Base-by-base conservation (phyloP, 2,113 vertebrate species). In the Ageneiosus marmoratus region DNA sequence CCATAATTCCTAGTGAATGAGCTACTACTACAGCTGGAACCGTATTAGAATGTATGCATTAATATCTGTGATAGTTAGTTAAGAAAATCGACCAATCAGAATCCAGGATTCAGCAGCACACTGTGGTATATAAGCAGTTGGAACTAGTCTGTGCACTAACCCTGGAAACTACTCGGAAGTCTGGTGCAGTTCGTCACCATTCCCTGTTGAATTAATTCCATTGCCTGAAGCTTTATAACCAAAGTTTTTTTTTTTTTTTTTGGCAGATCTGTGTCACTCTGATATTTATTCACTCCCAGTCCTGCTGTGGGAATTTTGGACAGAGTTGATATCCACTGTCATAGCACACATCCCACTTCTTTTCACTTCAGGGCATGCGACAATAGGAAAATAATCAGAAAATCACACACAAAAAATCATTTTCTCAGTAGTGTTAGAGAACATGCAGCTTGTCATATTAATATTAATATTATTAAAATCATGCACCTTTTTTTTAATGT, bases 141-240 rank as follows among this genome's bases (percentile, higher is more conserved):
- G 24, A 56, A 56, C 1, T 56, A 13, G 12, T 9, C 56, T 60
- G 56, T 4, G 16, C 6, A 27, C 27, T 16, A 63, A 15, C 20
- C 63, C 34, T 46, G 46, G 46, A 46, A 46, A n/a, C 37, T 41
- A 10, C 63, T 69, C 65, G 24, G 65, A 69, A 11, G 11, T 69
- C 34, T 24, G 22, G 4, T 24, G 67, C 22, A 2, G 22, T 46
- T 46, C 5, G 37, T n/a, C 22, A n/a, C 20, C 37, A 80, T 86
- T 82, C 84, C 84, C 79, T 69, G 55, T 65, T 83, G 82, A 70
- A 78, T 86, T 67, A 69, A 84, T 88, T 84, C 84, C 81, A 77
- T 69, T 5, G 20, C 65, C 37, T 44, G 8, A 79, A 79, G 77
- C 60, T 41, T 77, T 67, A 80, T 81, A 79, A 77, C 69, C 77